Evolutionary conservation across 2,113 vertebrate species (phyloP), one percentile per base, ranked within the genome.

Genomic region (Psilopogon haemacephalus): DNA sequence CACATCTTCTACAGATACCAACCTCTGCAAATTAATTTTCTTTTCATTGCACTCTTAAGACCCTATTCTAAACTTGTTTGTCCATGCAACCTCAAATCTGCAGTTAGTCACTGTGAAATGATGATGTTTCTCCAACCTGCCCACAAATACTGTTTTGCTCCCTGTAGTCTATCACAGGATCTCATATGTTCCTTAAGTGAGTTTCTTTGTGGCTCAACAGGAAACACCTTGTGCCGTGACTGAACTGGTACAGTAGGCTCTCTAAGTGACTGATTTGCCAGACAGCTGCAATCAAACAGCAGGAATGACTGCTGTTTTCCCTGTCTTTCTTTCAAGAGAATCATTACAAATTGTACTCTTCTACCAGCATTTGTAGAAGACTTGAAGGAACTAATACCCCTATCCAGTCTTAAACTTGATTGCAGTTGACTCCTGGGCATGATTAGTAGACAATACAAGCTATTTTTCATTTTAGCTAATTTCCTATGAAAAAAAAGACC

Each of bases 61-160:
- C 8, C 11, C 26, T 48, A 1, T 52, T 80, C 37, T 68, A 68
- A 90, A 44, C 4, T 15, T 5, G 12, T 54, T 32, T 50, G 12
- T 4, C 11, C 0, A 0, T 26, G 15, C 10, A 5, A 37, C 46
- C 33, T 32, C 12, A 2, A 10, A 58, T 70, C 6, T 8, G 8
- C 26, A 20, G 19, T n/a, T 38, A 14, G 5, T 86, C 4, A 21
- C 3, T 6, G 6, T 9, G 19, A 80, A 42, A 74, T 18, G 3
- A 20, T 28, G 11, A 9, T 35, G 11, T 50, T 90, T 65, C 24
- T 3, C 35, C 13, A 64, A 3, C 12, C 17, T 79, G 14, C 15
- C 3, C 30, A 62, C 33, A 86, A 28, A 40, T 13, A 37, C 8
- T 5, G 6, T 68, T 17, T 15, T 70, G 17, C 7, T 80, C 12